A percentile compares a stretch with the other conserved stretches of the same genome.
Evolutionary conservation across 2,888 invertebrate genomes (phyloP).

Genomic region (Tipula confusa): DNA sequence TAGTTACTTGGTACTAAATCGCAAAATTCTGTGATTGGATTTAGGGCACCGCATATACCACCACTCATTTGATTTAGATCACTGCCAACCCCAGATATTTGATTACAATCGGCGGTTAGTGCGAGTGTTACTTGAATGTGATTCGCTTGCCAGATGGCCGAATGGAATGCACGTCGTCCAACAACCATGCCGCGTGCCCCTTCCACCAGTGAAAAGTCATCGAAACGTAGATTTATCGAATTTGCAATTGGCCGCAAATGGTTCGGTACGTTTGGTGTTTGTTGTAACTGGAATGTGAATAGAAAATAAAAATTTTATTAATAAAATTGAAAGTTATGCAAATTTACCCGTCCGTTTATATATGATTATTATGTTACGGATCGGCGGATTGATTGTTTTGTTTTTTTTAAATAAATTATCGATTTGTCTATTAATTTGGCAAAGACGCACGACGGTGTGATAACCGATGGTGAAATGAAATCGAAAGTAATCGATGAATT

Average conservation of each 20-base stretch:
- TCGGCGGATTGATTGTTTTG: no score
- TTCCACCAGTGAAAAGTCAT: conserved; percentile 64
- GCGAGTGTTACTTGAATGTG: conserved; percentile 65
- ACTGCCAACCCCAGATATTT: conserved; percentile 53
- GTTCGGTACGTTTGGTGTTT: conserved; percentile 63
- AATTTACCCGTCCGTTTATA: not conserved
- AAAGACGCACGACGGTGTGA: not conserved
- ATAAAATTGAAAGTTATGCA: not conserved
- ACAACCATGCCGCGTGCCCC: conserved; percentile 55
- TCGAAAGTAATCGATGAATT: not conserved
- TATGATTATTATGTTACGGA: not conserved
- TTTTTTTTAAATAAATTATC: not conserved
- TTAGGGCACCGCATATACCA: conserved; percentile 64
- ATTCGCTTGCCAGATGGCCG: conserved; percentile 64
- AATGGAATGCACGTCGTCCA: conserved; percentile 69
- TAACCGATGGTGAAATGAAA: conserved; percentile 7
- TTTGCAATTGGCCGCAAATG: conserved; percentile 68
- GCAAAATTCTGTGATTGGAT: conserved; percentile 75
- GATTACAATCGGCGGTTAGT: conserved; percentile 57
- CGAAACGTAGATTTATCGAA: conserved; percentile 66
- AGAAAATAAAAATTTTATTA: not conserved
- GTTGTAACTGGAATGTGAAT: conserved; percentile 57
- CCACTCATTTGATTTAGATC: conserved; percentile 57
- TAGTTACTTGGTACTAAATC: conserved; percentile 69
- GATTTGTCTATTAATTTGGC: not conserved